phyloP scores from a whole-genome alignment of 2,888 invertebrate species.

The Eupithecia dodoneata region DNA sequence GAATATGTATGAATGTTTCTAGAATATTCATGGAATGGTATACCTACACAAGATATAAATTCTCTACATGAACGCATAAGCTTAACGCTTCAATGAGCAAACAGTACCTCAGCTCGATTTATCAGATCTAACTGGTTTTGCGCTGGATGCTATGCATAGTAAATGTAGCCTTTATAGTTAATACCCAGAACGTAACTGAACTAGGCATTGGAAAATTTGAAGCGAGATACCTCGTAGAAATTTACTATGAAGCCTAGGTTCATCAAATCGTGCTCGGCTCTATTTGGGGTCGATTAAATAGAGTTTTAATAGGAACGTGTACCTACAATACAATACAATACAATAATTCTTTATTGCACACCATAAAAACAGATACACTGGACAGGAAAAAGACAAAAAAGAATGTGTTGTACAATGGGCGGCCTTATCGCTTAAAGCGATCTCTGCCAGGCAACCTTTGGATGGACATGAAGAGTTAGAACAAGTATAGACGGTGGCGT shows the following conservation, averaged over 20 bases:
- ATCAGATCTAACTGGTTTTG: constrained; percentile 25
- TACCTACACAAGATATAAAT: background rate
- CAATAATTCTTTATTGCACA: too few relatives aligned
- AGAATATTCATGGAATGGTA: background rate
- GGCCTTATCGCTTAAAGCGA: too few relatives aligned
- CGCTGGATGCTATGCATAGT: constrained; percentile 27
- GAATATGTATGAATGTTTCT: background rate
- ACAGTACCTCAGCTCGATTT: background rate
- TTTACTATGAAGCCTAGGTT: background rate
- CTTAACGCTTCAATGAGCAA: constrained; percentile 6
- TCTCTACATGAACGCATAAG: constrained; percentile 8
- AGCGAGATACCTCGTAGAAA: background rate
- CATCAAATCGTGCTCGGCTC: background rate
- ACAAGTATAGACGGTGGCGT: too few relatives aligned
- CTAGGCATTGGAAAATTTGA: background rate
- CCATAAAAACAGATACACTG: too few relatives aligned
- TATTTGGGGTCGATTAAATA: background rate
- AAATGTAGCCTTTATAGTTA: constrained; percentile 1
- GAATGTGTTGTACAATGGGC: too few relatives aligned
- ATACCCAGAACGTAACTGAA: background rate
- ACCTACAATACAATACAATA: too few relatives aligned
- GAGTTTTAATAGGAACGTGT: too few relatives aligned
- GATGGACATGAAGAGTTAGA: too few relatives aligned
- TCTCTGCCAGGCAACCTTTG: too few relatives aligned
- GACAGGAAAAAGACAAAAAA: too few relatives aligned